Base-by-base conservation (phyloP, 2,888 invertebrate species). In the Physocephala rufipes region DNA sequence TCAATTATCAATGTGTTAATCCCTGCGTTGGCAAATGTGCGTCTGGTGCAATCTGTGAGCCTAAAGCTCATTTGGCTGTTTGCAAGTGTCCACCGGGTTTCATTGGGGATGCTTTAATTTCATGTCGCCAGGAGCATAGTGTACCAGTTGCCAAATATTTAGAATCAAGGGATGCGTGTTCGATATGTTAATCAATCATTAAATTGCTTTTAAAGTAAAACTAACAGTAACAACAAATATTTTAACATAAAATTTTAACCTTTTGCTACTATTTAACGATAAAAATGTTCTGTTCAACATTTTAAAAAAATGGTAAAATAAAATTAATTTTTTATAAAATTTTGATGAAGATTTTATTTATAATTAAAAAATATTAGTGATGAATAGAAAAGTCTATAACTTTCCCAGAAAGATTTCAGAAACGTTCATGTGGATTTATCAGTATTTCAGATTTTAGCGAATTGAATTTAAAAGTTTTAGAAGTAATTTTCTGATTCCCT, bases 1-100 rank as follows among this genome's bases (percentile, higher is more conserved):
- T 93, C 66, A 91, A 93, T 79, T 93, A 91, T 85, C 88, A 89
- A 82, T 93, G 91, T 84, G 89, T 90, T 73, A 89, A 93, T 85
- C 93, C 93, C 0, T 94, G 94, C 80, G 89, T 90, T 51, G 92
- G 92, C 71, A 93, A 93, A 83, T 95, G 95, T 79, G 94, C 93
- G 9, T 86, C 90, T 0, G 92, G 91, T 21, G 94, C 94, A 51
- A 89, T 89, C 68, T 95, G 95, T 81, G 91, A 91, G 82, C 90
- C 92, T 0, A 88, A 93, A 71, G 88, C 91, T 43, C 94, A 95
- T 84, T 88, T 93, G 66, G 94, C 95, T 4, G 93, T 95, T 51
- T 95, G 95, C 83, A 93, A 93, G 1, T 95, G 95, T 77, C 91
- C 91, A 1, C 86, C 89, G 47, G 94, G 94, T 81, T 84, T 87